phyloP scores from a whole-genome alignment of 2,113 vertebrate species.

The Solenodon paradoxus region DNA sequence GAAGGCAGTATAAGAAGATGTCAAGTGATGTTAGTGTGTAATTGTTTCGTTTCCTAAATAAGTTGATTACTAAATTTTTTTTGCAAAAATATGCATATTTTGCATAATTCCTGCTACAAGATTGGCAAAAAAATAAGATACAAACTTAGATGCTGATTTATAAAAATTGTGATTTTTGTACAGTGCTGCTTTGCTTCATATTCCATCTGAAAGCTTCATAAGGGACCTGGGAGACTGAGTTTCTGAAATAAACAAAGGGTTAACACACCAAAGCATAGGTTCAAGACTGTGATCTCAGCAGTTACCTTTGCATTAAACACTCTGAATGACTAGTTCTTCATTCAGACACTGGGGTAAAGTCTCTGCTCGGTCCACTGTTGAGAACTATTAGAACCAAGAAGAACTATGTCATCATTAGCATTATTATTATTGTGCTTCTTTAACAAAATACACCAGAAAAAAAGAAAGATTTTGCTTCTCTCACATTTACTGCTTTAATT shows the following conservation, averaged over 20 bases:
- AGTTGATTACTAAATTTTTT: conserved; percentile 35
- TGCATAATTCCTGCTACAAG: background rate
- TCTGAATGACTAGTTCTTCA: background rate
- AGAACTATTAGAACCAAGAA: background rate
- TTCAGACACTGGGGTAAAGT: background rate
- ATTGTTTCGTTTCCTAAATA: conserved; percentile 47
- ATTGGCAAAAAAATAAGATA: conserved; percentile 40
- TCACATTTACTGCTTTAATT: background rate
- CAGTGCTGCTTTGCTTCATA: background rate
- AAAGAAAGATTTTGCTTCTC: background rate
- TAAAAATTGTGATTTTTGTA: background rate
- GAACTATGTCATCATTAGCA: background rate
- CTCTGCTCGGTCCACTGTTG: background rate
- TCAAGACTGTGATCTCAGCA: background rate
- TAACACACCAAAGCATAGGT: background rate
- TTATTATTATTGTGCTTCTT: background rate
- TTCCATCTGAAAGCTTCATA: background rate
- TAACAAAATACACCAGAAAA: background rate
- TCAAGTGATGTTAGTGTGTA: conserved; percentile 41
- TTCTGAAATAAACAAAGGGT: background rate
- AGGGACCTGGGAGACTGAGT: background rate
- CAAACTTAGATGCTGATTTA: background rate
- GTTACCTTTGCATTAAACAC: background rate
- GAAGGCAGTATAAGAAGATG: conserved; percentile 38
- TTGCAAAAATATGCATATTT: background rate